phyloP scores from a whole-genome alignment of 2,797 vertebrate genomes.

The Acanthiza pusilla region DNA sequence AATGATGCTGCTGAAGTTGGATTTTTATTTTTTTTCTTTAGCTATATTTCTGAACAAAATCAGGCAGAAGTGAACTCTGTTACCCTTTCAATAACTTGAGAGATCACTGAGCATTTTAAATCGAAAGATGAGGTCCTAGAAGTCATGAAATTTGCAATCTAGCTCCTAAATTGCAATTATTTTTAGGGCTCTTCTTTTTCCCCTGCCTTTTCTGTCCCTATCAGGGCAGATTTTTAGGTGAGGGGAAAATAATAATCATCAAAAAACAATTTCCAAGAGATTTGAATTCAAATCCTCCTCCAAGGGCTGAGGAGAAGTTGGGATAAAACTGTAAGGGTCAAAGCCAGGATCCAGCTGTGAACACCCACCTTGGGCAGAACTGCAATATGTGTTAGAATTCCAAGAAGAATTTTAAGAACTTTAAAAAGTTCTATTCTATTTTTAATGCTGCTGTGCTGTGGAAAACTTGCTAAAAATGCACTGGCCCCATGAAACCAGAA shows the following conservation, averaged over 20 bases:
- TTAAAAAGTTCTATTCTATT: background rate
- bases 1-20: background rate
- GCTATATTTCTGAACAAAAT: background rate
- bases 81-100: background rate
- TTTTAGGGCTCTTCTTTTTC: background rate
- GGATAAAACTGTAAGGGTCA: background rate
- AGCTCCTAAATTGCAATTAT: background rate
- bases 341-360: background rate
- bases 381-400: accelerated
- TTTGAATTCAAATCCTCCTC: background rate
- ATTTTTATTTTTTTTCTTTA: background rate
- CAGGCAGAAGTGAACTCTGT: background rate
- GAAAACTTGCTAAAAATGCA: background rate
- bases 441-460: background rate
- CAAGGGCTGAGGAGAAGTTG: background rate
- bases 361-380: background rate
- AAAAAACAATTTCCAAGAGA: background rate
- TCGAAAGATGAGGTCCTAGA: background rate
- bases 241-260: background rate
- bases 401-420: background rate
- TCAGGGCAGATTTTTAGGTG: background rate
- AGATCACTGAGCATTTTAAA: background rate
- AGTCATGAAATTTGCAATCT: background rate
- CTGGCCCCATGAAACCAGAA: background rate
- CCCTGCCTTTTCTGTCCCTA: background rate